A percentile compares a stretch with the other conserved stretches of the same genome.
Evolutionary conservation across 2,113 vertebrate genomes (phyloP).

Genomic region (Polypterus bichir): DNA sequence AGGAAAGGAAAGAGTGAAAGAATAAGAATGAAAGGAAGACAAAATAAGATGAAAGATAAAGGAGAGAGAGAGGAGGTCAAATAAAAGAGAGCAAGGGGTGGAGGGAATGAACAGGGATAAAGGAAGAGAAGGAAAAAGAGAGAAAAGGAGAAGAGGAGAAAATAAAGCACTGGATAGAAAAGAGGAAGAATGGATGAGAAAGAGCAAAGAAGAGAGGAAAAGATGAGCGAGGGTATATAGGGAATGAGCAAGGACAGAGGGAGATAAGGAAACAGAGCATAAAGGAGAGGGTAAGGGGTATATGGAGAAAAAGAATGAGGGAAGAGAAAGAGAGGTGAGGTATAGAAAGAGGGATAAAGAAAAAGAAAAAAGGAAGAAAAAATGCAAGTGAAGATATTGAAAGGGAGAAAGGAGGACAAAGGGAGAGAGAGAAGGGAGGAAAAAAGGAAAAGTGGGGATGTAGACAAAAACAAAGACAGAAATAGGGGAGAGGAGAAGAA

Average conservation of each 20-base stretch:
- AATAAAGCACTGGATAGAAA: background rate
- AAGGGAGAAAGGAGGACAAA: background rate
- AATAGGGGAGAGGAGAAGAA: background rate
- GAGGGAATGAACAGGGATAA: too few species aligned
- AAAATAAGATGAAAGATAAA: too few species aligned
- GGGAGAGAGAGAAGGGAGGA: background rate
- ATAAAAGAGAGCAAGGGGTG: too few species aligned
- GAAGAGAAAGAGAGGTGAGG: background rate
- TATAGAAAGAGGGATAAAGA: background rate
- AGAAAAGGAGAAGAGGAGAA: too few species aligned
- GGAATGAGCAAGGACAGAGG: background rate
- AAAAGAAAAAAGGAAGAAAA: background rate
- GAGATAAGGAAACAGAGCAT: slow-evolving; percentile 7
- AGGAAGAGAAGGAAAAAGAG: too few species aligned
- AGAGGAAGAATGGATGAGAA: slow-evolving; percentile 7
- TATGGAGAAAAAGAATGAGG: background rate
- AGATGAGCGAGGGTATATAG: background rate
- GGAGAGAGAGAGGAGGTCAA: too few species aligned
- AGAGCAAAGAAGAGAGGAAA: slow-evolving; percentile 15
- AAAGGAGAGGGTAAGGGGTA: background rate
- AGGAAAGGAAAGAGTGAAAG: background rate
- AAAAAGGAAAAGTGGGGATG: background rate
- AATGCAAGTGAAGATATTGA: background rate
- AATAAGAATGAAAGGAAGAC: too few species aligned
- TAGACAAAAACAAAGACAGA: background rate